A percentile compares a stretch with the other conserved stretches of the same genome.
These are phyloP conservation scores for Ectemnius lituratus DNA, from an alignment of 2,888 invertebrate species.

Conservation along the genomic window DNA sequence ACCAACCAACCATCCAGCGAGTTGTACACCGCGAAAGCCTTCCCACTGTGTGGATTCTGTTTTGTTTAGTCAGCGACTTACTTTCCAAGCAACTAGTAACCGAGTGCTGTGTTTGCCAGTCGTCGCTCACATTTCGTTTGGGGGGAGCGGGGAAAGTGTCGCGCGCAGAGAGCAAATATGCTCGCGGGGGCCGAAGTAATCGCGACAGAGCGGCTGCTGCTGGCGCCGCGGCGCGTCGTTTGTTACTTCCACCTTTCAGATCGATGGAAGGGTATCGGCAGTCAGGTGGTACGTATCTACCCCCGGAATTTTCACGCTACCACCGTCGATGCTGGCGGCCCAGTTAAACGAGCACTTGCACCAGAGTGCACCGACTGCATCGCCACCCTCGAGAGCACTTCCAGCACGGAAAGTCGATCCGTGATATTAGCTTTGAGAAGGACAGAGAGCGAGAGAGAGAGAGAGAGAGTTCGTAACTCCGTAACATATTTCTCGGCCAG, in stretches of 20 bases:
- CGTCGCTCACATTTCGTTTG: not conserved
- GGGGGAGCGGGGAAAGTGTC: not conserved
- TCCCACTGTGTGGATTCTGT: not conserved
- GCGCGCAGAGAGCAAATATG: slow-evolving; percentile 42
- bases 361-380: not conserved
- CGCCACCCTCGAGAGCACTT: not conserved
- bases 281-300: slow-evolving; percentile 10
- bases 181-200: slow-evolving; percentile 31
- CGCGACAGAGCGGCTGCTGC: slow-evolving; percentile 29
- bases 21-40: not conserved
- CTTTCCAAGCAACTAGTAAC: not conserved
- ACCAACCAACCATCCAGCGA: not conserved
- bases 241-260: slow-evolving; percentile 33
- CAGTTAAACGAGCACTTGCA: slow-evolving; percentile 24
- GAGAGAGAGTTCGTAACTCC: not conserved
- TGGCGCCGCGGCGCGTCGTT: slow-evolving; percentile 24
- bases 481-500: not conserved
- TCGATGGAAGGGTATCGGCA: slow-evolving; percentile 40
- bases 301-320: not conserved
- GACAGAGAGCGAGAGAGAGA: too few relatives aligned
- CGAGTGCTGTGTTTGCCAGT: not conserved
- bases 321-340: not conserved
- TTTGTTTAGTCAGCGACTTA: not conserved
- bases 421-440: too few relatives aligned
- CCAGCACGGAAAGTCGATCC: not conserved